Evolutionary conservation across 2,113 vertebrate species (phyloP).

Genomic region (Asarcornis scutulata): DNA sequence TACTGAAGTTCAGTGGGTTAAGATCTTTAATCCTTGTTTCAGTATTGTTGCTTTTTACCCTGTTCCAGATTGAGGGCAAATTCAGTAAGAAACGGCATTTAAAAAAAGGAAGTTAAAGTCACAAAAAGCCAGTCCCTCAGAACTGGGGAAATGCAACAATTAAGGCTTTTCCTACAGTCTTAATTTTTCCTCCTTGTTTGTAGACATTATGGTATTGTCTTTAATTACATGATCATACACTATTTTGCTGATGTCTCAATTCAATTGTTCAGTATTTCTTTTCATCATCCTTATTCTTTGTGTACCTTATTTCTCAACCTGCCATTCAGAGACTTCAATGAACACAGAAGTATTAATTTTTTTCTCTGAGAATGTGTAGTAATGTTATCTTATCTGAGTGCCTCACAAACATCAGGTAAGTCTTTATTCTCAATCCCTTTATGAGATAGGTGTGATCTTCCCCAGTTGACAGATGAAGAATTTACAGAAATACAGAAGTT

Average conservation of each 20-base stretch:
- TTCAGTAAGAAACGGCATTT: background rate
- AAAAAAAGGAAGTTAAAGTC: background rate
- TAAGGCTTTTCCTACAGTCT: conserved; percentile 20
- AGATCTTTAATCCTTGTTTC: background rate
- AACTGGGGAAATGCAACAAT: conserved; percentile 38
- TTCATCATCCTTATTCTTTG: conserved; percentile 63
- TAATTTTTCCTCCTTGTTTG: conserved; percentile 63
- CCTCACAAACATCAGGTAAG: conserved; percentile 58
- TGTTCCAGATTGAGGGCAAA: background rate
- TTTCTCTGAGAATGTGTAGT: background rate
- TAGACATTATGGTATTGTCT: conserved; percentile 43
- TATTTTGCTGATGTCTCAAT: conserved; percentile 51
- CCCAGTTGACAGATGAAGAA: conserved; percentile 18
- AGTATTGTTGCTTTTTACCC: background rate
- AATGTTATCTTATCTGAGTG: conserved; percentile 32
- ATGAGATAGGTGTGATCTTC: conserved; percentile 40
- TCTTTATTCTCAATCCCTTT: conserved; percentile 38
- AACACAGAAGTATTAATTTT: conserved; percentile 62
- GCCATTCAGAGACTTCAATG: conserved; percentile 67
- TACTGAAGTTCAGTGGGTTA: background rate
- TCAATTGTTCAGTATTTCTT: conserved; percentile 63
- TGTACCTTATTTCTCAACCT: conserved; percentile 65
- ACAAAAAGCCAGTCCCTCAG: background rate
- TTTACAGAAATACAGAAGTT: background rate
- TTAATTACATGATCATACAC: conserved; percentile 68